These are phyloP conservation scores for Yponomeuta plumbellus DNA, from an alignment of 2,888 invertebrate genomes.

Conservation along the genomic window DNA sequence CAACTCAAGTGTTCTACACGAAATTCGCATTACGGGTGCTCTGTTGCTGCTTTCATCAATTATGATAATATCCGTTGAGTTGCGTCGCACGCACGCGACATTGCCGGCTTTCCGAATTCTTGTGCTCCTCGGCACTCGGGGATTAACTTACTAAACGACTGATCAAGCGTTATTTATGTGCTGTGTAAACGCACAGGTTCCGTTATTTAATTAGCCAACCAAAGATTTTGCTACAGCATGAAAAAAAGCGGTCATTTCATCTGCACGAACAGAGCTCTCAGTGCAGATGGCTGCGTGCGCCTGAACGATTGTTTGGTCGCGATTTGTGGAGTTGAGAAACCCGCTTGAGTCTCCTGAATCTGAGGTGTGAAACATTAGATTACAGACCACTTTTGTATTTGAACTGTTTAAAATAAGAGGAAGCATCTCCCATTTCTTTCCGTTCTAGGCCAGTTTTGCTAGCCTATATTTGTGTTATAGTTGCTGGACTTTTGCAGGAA, in stretches of 20 bases:
- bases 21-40: constrained; percentile 34
- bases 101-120: constrained; percentile 62
- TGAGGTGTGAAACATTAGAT: no score
- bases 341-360: no score
- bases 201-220: background rate
- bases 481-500: no score
- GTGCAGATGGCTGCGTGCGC: no score
- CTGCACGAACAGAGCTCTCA: no score
- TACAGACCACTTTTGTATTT: no score
- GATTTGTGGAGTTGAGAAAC: no score
- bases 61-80: constrained; percentile 53
- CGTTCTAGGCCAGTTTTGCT: no score
- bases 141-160: background rate
- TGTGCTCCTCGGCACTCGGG: constrained; percentile 3
- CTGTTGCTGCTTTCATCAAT: constrained; percentile 65
- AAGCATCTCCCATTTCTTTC: no score
- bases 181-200: background rate
- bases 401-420: no score
- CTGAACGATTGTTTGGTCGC: no score
- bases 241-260: background rate
- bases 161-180: background rate
- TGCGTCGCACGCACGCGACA: constrained; percentile 39
- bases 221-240: background rate
- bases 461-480: no score
- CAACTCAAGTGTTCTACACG: constrained; percentile 25